phyloP scores from a whole-genome alignment of 2,888 invertebrate species.

The Malachius bipustulatus region DNA sequence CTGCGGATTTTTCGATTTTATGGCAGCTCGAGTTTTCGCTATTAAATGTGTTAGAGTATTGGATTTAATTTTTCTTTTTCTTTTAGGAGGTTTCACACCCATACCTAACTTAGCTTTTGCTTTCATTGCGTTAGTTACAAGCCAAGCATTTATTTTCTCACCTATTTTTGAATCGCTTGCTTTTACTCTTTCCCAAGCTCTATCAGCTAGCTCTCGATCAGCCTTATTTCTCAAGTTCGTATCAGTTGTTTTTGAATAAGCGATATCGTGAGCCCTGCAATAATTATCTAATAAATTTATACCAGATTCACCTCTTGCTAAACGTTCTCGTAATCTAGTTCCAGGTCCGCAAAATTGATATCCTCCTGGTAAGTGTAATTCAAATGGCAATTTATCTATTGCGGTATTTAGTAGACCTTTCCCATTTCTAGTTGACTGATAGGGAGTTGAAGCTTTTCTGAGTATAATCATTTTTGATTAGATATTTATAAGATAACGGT shows the following conservation, averaged over 20 bases:
- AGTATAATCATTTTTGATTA: too few relatives aligned
- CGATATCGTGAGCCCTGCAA: conserved; percentile 27
- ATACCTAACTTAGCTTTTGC: conserved; percentile 24
- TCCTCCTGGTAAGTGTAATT: conserved; percentile 18
- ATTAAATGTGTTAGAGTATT: too few relatives aligned
- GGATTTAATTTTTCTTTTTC: too few relatives aligned
- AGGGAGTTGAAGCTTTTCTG: too few relatives aligned
- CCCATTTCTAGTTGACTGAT: too few relatives aligned
- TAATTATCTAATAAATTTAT: conserved; percentile 23
- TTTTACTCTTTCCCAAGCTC: conserved; percentile 22
- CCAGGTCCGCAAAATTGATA: conserved; percentile 17
- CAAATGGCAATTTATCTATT: conserved; percentile 19
- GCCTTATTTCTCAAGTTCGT: conserved; percentile 23
- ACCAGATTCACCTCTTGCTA: conserved; percentile 25
- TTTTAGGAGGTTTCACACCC: too few relatives aligned
- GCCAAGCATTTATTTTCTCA: conserved; percentile 23
- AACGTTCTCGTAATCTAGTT: conserved; percentile 19
- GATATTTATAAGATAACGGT: too few relatives aligned
- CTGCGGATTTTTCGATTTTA: too few relatives aligned
- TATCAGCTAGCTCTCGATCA: conserved; percentile 24
- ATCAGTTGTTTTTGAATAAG: conserved; percentile 17
- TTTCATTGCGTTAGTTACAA: conserved; percentile 24
- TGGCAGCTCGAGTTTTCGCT: too few relatives aligned
- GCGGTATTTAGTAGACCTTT: conserved; percentile 15
- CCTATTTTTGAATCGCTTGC: conserved; percentile 22